Conservation (phyloP, 1,140 invertebrate genomes). For the Chymomyza costata region DNA sequence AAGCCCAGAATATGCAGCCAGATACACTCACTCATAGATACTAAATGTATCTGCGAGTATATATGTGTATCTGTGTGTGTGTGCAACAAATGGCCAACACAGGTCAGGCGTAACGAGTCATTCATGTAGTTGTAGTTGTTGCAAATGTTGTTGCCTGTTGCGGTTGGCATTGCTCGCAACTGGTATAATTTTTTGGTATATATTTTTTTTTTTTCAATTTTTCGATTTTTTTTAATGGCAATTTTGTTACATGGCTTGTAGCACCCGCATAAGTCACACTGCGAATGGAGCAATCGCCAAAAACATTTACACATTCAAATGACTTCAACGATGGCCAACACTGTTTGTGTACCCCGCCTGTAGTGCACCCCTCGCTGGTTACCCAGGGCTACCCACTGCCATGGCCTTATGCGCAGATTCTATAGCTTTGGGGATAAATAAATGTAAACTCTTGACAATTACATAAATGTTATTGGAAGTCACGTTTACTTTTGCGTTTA, state of each 20-base stretch:
- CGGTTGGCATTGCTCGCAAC: conserved; percentile 31
- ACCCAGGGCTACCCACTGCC: conserved; percentile 7
- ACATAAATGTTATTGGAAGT: conserved; percentile 36
- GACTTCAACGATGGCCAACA: conserved; percentile 19
- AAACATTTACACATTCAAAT: conserved; percentile 9
- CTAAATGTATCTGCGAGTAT: too few relatives aligned
- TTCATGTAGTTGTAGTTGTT: too few relatives aligned
- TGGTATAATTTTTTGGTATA: conserved; percentile 46
- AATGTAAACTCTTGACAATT: conserved; percentile 28
- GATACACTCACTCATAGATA: conserved; percentile 1
- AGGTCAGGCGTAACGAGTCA: conserved; percentile 70
- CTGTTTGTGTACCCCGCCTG: conserved; percentile 1
- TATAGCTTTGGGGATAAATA: conserved; percentile 34
- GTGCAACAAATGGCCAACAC: conserved; percentile 52
- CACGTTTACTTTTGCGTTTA: conserved; percentile 60
- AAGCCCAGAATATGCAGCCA: conserved; percentile 40
- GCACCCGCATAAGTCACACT: conserved; percentile 70
- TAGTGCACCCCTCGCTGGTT: neutral
- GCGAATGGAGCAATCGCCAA: neutral
- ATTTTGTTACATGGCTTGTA: conserved; percentile 27
- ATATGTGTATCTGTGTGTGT: too few relatives aligned
- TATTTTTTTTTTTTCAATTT: neutral
- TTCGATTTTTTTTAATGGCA: conserved; percentile 19
- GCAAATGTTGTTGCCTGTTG: conserved; percentile 39
- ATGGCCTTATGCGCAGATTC: conserved; percentile 29